Evolutionary conservation across 2,797 vertebrate genomes (phyloP), one percentile per base, ranked within the genome.

Genomic region (Cuculus canorus): DNA sequence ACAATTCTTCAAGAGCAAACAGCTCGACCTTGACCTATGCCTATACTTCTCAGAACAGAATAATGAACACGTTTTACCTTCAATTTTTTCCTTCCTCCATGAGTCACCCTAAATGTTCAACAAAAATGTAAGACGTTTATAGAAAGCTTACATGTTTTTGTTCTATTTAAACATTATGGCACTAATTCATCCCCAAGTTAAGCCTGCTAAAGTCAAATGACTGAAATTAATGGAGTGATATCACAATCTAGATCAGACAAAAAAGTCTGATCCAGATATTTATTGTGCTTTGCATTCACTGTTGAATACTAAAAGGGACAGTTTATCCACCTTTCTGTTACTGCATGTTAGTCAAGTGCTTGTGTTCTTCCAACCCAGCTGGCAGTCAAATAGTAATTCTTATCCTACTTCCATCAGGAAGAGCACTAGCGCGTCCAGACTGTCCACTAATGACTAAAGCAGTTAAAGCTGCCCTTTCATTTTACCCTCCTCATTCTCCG

Each of bases 21-120:
- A 90, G 69, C 39, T 73, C 80, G 52, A 93, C 88, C 69, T 35
- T 94, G 82, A 90, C 87, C 77, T 91, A 23, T 17, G 43, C 16
- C 63, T 61, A 32, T 37, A 56, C 37, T 79, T 88, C 66, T 82
- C 43, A 16, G 39, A 84, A 61, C 18, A 69, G 39, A 81, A 66
- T 41, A 89, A 86, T 11, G 12, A 77, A 82, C 19, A 35, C 6
- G 30, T 28, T 54, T 86, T 78, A 81, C 32, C n/a, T 82, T 47
- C 17, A n/a, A 18, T 68, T 91, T 81, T 84, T 65, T 9, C 10
- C 30, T 41, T 91, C 43, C 13, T 93, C 73, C 65, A 3, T 17
- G 30, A 79, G 32, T 65, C 90, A 60, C 21, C 10, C 45, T 82
- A 81, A 72, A 78, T 3, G 13, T 53, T 66, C 48, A 86, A 73